These are phyloP conservation scores for Chloroceryle inda DNA, from an alignment of 2,797 vertebrate genomes.

Conservation along the genomic window DNA sequence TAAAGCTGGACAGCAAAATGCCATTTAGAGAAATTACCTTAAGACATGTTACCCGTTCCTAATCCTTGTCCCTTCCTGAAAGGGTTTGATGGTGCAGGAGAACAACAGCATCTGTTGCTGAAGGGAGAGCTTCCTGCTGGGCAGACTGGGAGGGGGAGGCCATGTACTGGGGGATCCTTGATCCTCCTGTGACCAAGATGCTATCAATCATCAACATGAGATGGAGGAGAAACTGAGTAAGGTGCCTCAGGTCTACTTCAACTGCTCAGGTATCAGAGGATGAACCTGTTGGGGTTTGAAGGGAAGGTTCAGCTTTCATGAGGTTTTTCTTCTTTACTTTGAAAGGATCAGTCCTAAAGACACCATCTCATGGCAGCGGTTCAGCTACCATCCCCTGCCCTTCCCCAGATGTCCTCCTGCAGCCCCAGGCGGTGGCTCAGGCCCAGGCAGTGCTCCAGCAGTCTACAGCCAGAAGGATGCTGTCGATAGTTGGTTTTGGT, in stretches of 20 bases:
- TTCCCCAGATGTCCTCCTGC: neutral
- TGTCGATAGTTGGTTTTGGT: fast-evolving
- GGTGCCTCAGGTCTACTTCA: neutral
- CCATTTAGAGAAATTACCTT: conserved; percentile 34
- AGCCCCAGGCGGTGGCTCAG: neutral
- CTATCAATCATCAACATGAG: fast-evolving
- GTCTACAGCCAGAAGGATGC: fast-evolving
- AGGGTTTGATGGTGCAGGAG: neutral
- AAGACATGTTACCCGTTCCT: neutral
- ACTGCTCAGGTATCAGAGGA: fast-evolving
- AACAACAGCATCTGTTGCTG: conserved; percentile 42
- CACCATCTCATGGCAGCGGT: fast-evolving
- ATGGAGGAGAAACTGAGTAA: neutral
- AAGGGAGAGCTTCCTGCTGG: neutral
- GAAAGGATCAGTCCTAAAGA: neutral
- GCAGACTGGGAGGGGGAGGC: neutral
- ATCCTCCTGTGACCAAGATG: neutral
- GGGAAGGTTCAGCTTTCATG: neutral
- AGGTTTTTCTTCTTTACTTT: neutral
- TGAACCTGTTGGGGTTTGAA: neutral
- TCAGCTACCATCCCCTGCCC: fast-evolving
- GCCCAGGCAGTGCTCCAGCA: neutral
- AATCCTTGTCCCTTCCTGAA: conserved; percentile 14
- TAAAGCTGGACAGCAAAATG: neutral
- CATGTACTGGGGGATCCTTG: fast-evolving